Evolutionary conservation across 2,888 invertebrate species (phyloP).

Genomic region (Protophormia terraenovae): DNA sequence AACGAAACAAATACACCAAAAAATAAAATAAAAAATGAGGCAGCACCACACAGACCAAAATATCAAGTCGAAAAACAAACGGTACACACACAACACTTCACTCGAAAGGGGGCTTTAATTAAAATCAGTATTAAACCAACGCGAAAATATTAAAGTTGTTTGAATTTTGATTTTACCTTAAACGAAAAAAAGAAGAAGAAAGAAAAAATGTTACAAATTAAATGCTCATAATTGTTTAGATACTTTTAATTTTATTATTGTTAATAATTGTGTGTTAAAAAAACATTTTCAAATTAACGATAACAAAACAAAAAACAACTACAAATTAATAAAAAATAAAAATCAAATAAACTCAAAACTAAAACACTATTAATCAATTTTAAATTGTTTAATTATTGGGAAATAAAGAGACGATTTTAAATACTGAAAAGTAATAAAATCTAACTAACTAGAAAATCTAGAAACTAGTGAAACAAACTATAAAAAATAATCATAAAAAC

Average conservation of each 20-base stretch:
- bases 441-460: neutral
- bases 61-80: slow-evolving; percentile 36
- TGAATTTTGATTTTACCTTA: slow-evolving; percentile 21
- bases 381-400: neutral
- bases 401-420: neutral
- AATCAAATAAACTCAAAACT: neutral
- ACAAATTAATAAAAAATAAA: slow-evolving; percentile 6
- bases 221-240: slow-evolving; percentile 2
- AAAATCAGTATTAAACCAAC: slow-evolving; percentile 55
- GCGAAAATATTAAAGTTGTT: slow-evolving; percentile 57
- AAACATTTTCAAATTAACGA: neutral
- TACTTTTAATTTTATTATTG: neutral
- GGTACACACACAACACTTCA: slow-evolving; percentile 4
- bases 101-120: slow-evolving; percentile 12
- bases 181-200: neutral
- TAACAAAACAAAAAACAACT: neutral
- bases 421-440: slow-evolving; percentile 20
- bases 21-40: neutral
- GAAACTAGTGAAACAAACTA: neutral
- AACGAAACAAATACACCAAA: slow-evolving; percentile 17
- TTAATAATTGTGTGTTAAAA: neutral
- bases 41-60: slow-evolving; percentile 23
- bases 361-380: slow-evolving; percentile 24
- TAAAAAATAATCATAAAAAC: slow-evolving; percentile 35
- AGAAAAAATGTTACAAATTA: slow-evolving; percentile 1